A percentile compares a stretch with the other conserved stretches of the same genome.
These are phyloP conservation scores for Anabacerthia variegaticeps DNA, from an alignment of 2,797 vertebrate genomes.

Conservation along the genomic window DNA sequence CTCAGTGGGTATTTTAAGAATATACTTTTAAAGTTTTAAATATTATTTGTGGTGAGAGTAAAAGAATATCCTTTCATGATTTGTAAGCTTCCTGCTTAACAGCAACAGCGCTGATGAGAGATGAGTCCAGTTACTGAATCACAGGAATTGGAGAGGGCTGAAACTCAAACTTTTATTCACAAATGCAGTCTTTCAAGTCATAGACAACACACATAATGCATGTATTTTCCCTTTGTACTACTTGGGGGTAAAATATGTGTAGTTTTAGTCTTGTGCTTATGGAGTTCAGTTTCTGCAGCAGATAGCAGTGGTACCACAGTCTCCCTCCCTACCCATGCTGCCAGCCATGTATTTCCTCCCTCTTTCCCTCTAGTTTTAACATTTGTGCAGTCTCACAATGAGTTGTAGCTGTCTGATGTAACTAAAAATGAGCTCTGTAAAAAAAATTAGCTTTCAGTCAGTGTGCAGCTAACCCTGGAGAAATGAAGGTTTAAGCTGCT, in stretches of 20 bases:
- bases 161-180: neutral
- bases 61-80: neutral
- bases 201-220: neutral
- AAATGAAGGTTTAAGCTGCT: neutral
- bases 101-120: accelerated
- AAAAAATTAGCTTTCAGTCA: neutral
- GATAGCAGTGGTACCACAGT: neutral
- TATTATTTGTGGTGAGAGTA: neutral
- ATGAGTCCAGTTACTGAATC: neutral
- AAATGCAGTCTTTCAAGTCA: neutral
- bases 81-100: neutral
- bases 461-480: neutral
- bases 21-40: neutral
- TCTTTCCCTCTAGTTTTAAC: neutral
- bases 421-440: neutral
- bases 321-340: neutral
- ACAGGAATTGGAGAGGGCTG: neutral
- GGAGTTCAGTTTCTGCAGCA: neutral
- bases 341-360: neutral
- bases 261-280: neutral
- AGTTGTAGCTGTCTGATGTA: neutral
- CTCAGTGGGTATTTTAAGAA: neutral
- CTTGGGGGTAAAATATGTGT: neutral
- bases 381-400: neutral
- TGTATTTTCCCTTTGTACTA: neutral